These are phyloP conservation scores for Spodoptera littoralis DNA, from an alignment of 2,888 invertebrate genomes.

Conservation along the genomic window DNA sequence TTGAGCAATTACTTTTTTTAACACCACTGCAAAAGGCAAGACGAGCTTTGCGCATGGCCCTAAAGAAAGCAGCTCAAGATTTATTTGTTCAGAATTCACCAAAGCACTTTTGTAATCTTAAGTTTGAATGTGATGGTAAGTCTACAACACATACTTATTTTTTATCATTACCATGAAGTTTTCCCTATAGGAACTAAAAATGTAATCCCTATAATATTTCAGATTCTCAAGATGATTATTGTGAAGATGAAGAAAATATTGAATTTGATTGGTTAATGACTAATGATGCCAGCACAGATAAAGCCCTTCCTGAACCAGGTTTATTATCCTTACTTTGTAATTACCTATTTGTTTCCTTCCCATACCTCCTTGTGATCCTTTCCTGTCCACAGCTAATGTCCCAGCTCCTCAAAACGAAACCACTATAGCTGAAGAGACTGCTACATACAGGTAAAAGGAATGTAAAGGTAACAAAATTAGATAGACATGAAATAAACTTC, in stretches of 20 bases:
- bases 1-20: conserved; percentile 72
- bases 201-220: conserved; percentile 36
- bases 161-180: too few species aligned
- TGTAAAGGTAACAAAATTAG: too few species aligned
- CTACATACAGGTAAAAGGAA: conserved; percentile 39
- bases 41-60: conserved; percentile 77
- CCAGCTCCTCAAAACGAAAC: conserved; percentile 47
- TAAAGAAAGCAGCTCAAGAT: conserved; percentile 81
- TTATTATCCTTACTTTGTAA: conserved; percentile 50
- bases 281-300: conserved; percentile 58
- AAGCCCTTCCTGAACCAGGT: conserved; percentile 68
- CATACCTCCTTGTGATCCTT: conserved; percentile 52
- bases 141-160: too few species aligned
- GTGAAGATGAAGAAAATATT: conserved; percentile 78
- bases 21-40: conserved; percentile 85
- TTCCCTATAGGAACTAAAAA: too few species aligned
- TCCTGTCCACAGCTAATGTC: conserved; percentile 56
- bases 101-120: conserved; percentile 65
- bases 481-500: too few species aligned
- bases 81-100: conserved; percentile 72
- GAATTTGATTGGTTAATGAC: conserved; percentile 76
- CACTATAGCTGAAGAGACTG: conserved; percentile 30
- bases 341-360: conserved; percentile 41
- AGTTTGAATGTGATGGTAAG: conserved; percentile 71
- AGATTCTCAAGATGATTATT: conserved; percentile 75